Evolutionary conservation across 2,888 invertebrate genomes (phyloP), one percentile per base, ranked within the genome.

Genomic region (Melanophora roralis): DNA sequence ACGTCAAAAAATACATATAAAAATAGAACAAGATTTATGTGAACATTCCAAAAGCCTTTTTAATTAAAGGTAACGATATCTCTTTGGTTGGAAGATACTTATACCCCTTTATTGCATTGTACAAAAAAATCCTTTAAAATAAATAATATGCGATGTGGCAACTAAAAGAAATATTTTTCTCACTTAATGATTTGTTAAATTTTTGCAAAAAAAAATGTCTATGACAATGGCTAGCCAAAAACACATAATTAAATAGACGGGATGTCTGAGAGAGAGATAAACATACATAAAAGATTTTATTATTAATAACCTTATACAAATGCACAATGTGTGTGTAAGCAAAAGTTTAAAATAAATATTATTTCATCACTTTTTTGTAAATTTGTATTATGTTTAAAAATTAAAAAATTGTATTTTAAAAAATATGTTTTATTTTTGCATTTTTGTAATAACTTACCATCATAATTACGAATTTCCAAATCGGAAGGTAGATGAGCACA

Each of bases 391-490:
- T 51, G 21, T 11, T 60, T 16, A 11, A 59, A 45, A n/a, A 36
- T n/a, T 11, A 11, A 55, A 45, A 23, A 36, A 23, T 59, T 43
- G 34, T 38, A 1, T 36, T 16, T 68, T 27, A 0, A 65, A 27
- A 53, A 1, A 38, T n/a, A 55, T 36, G 40, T 36, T 12, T 27
- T 12, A 23, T 49, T 38, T 47, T 45, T n/a, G 9, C 9, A 45
- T 19, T 36, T 12, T 45, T 19, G 9, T 7, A 5, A 19, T 12
- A 45, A 91, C 94, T 94, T 88, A 97, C 97, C 97, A 89, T 94
- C 93, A 89, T 95, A 96, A 89, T 97, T 97, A 90, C 94, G 93
- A 88, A 95, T 94, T 88, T 97, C 94, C 84, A 97, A 91, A 85
- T 93, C 92, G 84, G 91, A 93, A 83, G 91, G 93, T 84, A 89